Evolutionary conservation across 2,888 invertebrate species (phyloP).

Genomic region (Ommatoiulus sabulosus): DNA sequence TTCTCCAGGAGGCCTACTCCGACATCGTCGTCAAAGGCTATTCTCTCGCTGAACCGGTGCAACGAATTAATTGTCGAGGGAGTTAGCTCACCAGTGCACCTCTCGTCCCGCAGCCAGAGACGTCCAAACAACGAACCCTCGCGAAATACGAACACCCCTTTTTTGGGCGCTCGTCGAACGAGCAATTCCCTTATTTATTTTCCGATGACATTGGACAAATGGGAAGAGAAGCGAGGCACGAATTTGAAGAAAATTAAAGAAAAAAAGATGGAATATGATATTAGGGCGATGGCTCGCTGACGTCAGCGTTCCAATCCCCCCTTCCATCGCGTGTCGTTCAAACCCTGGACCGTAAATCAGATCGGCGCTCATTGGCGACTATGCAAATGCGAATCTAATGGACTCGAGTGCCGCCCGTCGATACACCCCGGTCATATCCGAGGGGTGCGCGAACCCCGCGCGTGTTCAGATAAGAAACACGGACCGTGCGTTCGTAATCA

Average conservation of each 20-base stretch:
- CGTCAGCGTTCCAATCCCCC: background rate
- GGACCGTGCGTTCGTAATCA: background rate
- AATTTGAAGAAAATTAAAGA: background rate
- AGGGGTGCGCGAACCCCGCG: background rate
- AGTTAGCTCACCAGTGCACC: background rate
- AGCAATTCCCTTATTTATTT: background rate
- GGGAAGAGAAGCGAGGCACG: background rate
- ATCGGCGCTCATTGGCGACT: background rate
- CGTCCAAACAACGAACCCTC: background rate
- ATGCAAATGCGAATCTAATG: slow-evolving; percentile 11
- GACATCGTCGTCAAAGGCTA: too few relatives aligned
- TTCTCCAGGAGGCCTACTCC: too few relatives aligned
- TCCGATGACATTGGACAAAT: background rate
- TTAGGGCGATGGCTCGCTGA: background rate
- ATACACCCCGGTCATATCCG: background rate
- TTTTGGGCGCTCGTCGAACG: background rate
- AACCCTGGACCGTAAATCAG: background rate
- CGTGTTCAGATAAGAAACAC: slow-evolving; percentile 6
- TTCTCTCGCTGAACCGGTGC: background rate
- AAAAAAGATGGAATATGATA: background rate
- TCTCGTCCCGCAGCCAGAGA: background rate
- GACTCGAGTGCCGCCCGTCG: background rate
- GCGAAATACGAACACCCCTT: background rate
- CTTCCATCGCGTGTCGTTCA: background rate
- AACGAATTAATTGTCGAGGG: background rate